Conservation (phyloP, 2,888 invertebrate genomes). For the Eurois occulta region DNA sequence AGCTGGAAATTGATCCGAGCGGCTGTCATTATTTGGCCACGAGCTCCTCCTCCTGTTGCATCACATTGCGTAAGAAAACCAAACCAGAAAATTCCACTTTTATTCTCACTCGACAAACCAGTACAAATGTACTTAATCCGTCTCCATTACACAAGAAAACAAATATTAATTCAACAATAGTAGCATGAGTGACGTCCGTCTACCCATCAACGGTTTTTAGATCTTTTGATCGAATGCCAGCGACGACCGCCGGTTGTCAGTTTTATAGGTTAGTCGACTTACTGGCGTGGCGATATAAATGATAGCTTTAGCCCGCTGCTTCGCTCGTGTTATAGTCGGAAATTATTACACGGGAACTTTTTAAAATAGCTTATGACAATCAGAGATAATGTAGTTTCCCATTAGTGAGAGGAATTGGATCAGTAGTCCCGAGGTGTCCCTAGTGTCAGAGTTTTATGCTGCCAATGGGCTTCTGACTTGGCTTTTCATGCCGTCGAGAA, state of each 20-base stretch:
- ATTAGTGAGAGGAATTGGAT: not conserved
- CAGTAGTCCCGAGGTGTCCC: too few relatives aligned
- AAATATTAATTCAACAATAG: conserved; percentile 68
- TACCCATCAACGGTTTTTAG: conserved; percentile 77
- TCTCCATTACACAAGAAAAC: conserved; percentile 61
- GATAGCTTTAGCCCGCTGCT: not conserved
- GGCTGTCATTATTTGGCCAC: too few relatives aligned
- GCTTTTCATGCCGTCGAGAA: too few relatives aligned
- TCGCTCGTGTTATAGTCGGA: not conserved
- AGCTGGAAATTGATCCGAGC: too few relatives aligned
- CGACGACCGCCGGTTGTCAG: conserved; percentile 70
- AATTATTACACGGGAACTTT: not conserved
- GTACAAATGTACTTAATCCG: conserved; percentile 30
- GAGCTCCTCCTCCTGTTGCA: not conserved
- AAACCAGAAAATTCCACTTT: not conserved
- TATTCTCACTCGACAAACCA: not conserved
- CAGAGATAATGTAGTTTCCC: not conserved
- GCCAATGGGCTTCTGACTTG: too few relatives aligned
- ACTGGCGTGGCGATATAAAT: conserved; percentile 65
- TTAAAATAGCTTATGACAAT: not conserved
- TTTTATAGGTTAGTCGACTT: conserved; percentile 72
- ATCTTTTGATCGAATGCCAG: conserved; percentile 83
- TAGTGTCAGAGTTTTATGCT: too few relatives aligned
- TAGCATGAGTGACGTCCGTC: conserved; percentile 72
- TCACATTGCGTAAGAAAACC: conserved; percentile 10